Evolutionary conservation across 2,113 vertebrate species (phyloP), one percentile per base, ranked within the genome.

Genomic region (Ceyx melanurus): DNA sequence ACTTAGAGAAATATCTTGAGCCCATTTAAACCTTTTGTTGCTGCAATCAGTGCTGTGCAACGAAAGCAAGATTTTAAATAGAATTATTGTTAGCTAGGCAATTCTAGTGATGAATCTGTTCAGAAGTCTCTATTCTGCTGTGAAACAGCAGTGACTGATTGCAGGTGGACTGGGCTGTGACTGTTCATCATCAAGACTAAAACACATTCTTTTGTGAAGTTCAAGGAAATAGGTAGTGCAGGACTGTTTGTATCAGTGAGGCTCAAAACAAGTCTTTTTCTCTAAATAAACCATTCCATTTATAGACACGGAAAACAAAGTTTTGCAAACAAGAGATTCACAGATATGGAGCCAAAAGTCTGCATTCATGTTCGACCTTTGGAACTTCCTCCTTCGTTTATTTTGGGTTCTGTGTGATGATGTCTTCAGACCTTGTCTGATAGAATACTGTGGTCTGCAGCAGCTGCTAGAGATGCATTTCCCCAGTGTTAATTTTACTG

Each of bases 401-500:
- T 65, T 92, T 42, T 65, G 58, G 67, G 51, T 25, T 50, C 42
- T 40, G 43, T 4, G 13, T 78, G 71, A 33, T 51, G 54, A 10
- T 77, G 42, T 85, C 61, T 43, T 46, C 42, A 66, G 84, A 57
- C 35, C 2, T 46, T 58, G 31, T 43, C 54, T 89, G 57, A 79
- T 54, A 3, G 4, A 86, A 46, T 43, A 14, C 37, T 22, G 4
- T 5, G 33, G 71, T 72, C 78, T 79, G 82, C 66, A 89, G 65
- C 78, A 89, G 14, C 71, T 91, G 71, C 89, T 70, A 10, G 19
- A 84, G 88, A 86, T 80, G 85, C 48, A 14, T 74, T 95, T 94
- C 50, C 75, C 79, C 70, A 51, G 72, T 5, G 26, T 85, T 90
- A 90, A 93, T 94, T 92, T 91, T 51, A 62, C 40, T 75, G 58